Conservation (phyloP, 2,113 vertebrate species). For the Pagrus major region DNA sequence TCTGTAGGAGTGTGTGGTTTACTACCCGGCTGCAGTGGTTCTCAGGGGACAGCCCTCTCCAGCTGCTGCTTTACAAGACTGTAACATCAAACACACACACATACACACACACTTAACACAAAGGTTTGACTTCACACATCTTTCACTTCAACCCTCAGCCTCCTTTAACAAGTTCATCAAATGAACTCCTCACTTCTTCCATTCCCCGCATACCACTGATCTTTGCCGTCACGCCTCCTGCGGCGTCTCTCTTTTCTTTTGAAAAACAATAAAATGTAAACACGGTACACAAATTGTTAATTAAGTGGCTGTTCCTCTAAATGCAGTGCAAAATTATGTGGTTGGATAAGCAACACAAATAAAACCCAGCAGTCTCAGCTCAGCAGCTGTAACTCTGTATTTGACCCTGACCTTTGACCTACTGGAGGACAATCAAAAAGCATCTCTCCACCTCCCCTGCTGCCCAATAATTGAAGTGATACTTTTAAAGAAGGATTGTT, state of each 20-base stretch:
- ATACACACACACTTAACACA: conserved; percentile 64
- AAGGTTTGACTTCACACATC: conserved; percentile 69
- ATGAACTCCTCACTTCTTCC: conserved; percentile 61
- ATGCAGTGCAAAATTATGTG: not conserved
- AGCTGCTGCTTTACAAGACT: conserved; percentile 82
- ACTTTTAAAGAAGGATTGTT: conserved; percentile 56
- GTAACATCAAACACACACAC: conserved; percentile 81
- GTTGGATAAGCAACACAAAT: not conserved
- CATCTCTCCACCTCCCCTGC: not conserved
- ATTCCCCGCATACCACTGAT: conserved; percentile 23
- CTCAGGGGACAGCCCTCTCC: conserved; percentile 78
- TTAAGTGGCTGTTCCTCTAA: not conserved
- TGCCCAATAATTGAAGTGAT: conserved; percentile 43
- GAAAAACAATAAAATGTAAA: not conserved
- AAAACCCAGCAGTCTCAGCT: conserved; percentile 1
- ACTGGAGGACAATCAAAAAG: conserved; percentile 16
- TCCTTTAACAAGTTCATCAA: conserved; percentile 74
- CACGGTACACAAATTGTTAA: not conserved
- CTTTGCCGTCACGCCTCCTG: conserved; percentile 23
- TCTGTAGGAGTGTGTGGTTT: conserved; percentile 77
- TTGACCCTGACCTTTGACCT: conserved; percentile 44
- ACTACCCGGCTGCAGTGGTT: conserved; percentile 76
- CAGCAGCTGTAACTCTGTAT: conserved; percentile 35
- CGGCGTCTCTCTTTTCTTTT: not conserved
- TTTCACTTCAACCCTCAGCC: conserved; percentile 59